phyloP scores from a whole-genome alignment of 1,140 invertebrate species.

The Hycleus phaleratus region DNA sequence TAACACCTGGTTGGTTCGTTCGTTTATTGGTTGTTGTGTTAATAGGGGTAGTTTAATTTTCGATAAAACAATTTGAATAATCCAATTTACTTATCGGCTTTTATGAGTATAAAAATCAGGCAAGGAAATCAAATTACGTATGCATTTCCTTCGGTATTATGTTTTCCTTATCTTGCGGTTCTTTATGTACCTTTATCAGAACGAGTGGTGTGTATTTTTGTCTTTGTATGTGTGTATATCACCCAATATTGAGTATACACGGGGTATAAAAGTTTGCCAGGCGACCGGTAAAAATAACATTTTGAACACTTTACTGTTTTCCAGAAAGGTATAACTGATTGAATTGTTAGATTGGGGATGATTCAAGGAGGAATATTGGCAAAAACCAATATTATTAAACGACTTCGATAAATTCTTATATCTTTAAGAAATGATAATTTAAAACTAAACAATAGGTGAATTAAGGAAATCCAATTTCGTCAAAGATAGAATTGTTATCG shows the following conservation, averaged over 20 bases:
- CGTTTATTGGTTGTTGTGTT: too few species aligned
- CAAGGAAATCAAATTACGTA: conserved; percentile 34
- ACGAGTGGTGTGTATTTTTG: neutral
- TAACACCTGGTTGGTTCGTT: too few species aligned
- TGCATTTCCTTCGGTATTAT: conserved; percentile 29
- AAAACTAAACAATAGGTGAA: conserved; percentile 3
- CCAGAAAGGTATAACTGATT: conserved; percentile 5
- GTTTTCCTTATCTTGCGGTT: conserved; percentile 26
- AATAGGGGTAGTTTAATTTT: too few species aligned
- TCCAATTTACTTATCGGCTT: too few species aligned
- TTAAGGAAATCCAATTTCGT: conserved; percentile 3
- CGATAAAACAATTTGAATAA: too few species aligned
- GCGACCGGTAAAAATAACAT: neutral
- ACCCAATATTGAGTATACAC: too few species aligned
- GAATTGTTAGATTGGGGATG: conserved; percentile 9
- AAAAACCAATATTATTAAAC: conserved; percentile 19
- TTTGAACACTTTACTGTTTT: neutral
- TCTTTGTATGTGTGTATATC: neutral
- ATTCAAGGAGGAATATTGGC: conserved; percentile 8
- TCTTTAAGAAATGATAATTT: conserved; percentile 10
- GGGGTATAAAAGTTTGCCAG: conserved; percentile 21
- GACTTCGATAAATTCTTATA: neutral
- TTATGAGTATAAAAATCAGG: conserved; percentile 4
- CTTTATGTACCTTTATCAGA: conserved; percentile 29
- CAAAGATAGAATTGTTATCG: neutral